Conservation (phyloP, 2,888 invertebrate species). For the Agonum fuliginosum region DNA sequence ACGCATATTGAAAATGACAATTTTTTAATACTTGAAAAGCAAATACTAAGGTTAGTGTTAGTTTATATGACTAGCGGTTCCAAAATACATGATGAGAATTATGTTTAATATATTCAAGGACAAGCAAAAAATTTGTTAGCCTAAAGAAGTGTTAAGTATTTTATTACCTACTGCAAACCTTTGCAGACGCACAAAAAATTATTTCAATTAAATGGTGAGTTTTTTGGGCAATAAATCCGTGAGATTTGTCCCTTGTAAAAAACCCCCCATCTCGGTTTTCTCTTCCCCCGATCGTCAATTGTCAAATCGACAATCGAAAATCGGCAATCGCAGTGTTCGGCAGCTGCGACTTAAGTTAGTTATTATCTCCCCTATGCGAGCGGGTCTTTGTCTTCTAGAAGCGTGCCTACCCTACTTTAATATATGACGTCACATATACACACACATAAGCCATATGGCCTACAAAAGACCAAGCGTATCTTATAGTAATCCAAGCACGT, state of each 20-base stretch:
- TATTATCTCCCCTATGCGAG: constrained; percentile 57
- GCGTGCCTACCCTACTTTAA: constrained; percentile 47
- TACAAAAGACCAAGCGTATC: constrained; percentile 49
- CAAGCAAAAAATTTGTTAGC: neutral
- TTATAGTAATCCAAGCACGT: constrained; percentile 44
- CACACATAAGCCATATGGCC: constrained; percentile 49
- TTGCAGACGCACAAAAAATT: neutral
- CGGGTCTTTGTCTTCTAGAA: constrained; percentile 19
- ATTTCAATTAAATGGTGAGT: neutral
- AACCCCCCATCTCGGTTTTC: neutral
- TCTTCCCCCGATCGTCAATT: constrained; percentile 21
- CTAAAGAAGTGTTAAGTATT: neutral
- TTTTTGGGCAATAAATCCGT: neutral
- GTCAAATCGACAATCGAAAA: constrained; percentile 51
- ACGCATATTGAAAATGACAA: too few species aligned
- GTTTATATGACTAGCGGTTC: too few species aligned
- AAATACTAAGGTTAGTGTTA: neutral
- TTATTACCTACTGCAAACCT: neutral
- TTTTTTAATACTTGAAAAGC: too few species aligned
- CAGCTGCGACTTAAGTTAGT: constrained; percentile 60
- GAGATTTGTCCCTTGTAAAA: neutral
- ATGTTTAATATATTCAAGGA: too few species aligned
- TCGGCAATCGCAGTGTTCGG: constrained; percentile 16
- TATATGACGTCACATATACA: constrained; percentile 46
- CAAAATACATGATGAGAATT: too few species aligned